Conservation (phyloP, 2,113 vertebrate genomes). For the Pseudorhombus dupliciocellatus region DNA sequence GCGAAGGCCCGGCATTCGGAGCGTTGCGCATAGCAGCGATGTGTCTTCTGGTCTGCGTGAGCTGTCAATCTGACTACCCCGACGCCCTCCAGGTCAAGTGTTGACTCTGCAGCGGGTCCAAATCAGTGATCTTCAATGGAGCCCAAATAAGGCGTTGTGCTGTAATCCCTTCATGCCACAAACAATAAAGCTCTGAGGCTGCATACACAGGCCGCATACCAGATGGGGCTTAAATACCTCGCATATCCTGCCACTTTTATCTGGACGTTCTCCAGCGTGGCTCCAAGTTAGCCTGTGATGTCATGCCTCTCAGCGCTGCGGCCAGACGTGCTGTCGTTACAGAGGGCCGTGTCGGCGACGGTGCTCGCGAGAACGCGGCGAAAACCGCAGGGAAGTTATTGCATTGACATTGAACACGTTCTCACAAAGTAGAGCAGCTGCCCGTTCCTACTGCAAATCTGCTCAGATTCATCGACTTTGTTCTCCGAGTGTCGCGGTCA, state of each 20-base stretch:
- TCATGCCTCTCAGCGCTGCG: conserved; percentile 47
- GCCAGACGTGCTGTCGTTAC: conserved; percentile 37
- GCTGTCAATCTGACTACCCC: conserved; percentile 29
- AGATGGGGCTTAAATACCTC: conserved; percentile 59
- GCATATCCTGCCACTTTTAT: conserved; percentile 67
- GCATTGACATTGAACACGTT: conserved; percentile 41
- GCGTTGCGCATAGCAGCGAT: not conserved
- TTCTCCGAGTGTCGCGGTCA: conserved; percentile 37
- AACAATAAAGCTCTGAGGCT: conserved; percentile 48
- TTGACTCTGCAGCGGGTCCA: conserved; percentile 41
- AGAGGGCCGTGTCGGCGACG: conserved; percentile 18
- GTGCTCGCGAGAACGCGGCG: conserved; percentile 15
- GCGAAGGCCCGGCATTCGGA: not conserved
- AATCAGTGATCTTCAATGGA: conserved; percentile 52
- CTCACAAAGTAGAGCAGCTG: conserved; percentile 33
- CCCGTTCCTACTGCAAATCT: conserved; percentile 55
- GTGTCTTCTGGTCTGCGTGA: conserved; percentile 20
- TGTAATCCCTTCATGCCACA: conserved; percentile 51
- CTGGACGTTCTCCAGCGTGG: conserved; percentile 58
- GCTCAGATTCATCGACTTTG: conserved; percentile 44
- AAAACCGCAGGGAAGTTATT: conserved; percentile 47
- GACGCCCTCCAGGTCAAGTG: conserved; percentile 44
- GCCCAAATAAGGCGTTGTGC: conserved; percentile 44
- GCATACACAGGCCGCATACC: conserved; percentile 47
- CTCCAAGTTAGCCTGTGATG: conserved; percentile 50